These are phyloP conservation scores for Parthenolecanium corni DNA, from an alignment of 2,888 invertebrate genomes.

Conservation along the genomic window DNA sequence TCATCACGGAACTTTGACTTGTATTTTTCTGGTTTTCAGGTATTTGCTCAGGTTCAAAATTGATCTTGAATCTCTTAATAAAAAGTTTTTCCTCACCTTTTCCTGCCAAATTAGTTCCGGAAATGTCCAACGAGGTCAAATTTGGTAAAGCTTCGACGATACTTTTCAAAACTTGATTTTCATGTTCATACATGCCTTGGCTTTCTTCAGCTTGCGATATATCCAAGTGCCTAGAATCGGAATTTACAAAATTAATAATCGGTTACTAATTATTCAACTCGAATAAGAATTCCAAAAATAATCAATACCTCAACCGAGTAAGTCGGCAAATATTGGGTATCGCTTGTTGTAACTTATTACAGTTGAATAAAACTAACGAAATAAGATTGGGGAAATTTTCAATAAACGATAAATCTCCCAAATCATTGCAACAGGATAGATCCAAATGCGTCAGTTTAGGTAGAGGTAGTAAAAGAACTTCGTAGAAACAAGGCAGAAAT, in stretches of 20 bases:
- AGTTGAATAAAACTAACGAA: constrained; percentile 30
- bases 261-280: not conserved
- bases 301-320: constrained; percentile 33
- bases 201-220: constrained; percentile 64
- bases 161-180: constrained; percentile 57
- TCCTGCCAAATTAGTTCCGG: constrained; percentile 90
- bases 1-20: too few relatives aligned
- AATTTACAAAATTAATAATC: not conserved
- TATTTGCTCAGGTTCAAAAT: too few relatives aligned
- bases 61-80: too few relatives aligned
- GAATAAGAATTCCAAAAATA: not conserved
- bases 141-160: constrained; percentile 62
- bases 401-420: constrained; percentile 23
- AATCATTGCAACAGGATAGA: constrained; percentile 27
- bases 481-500: not conserved
- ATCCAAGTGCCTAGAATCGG: constrained; percentile 56
- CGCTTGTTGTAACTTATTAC: constrained; percentile 24
- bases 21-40: too few relatives aligned
- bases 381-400: constrained; percentile 20
- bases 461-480: constrained; percentile 13
- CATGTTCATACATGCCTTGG: constrained; percentile 60
- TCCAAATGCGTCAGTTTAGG: constrained; percentile 29
- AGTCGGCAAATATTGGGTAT: constrained; percentile 25
- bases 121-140: constrained; percentile 78
- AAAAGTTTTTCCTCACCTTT: constrained; percentile 47